These are phyloP conservation scores for Allacma fusca DNA, from an alignment of 2,888 invertebrate genomes.

Conservation along the genomic window DNA sequence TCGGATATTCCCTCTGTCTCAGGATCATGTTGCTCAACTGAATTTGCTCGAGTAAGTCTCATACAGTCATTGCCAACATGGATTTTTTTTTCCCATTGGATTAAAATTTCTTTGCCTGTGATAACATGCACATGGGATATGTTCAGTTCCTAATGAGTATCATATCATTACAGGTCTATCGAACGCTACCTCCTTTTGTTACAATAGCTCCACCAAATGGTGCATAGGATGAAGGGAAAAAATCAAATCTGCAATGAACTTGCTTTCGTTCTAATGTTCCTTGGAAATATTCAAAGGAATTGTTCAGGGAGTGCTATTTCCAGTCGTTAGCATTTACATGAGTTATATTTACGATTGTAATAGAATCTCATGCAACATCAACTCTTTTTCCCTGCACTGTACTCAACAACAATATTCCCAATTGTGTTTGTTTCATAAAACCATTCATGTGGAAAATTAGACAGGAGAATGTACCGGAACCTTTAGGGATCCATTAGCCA, in stretches of 20 bases:
- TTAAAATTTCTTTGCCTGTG: no score
- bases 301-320: not conserved
- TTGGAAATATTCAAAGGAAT: not conserved
- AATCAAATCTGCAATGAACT: no score
- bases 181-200: no score
- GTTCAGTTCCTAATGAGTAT: no score
- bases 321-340: not conserved
- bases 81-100: no score
- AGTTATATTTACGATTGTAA: not conserved
- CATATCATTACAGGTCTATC: no score
- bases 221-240: no score
- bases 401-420: not conserved
- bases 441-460: slow-evolving; percentile 13
- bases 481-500: not conserved
- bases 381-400: not conserved
- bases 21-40: not conserved
- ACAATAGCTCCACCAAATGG: no score
- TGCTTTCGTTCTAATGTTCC: not conserved
- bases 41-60: no score
- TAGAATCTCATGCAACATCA: not conserved
- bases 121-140: no score
- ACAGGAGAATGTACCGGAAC: not conserved
- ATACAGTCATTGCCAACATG: no score
- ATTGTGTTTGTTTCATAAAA: not conserved
- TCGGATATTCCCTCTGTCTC: not conserved